Percentiles rank a stretch among this genome's conserved stretches.
Evolutionary conservation across 2,797 vertebrate genomes (phyloP).

Genomic region (Micromesistius poutassou): DNA sequence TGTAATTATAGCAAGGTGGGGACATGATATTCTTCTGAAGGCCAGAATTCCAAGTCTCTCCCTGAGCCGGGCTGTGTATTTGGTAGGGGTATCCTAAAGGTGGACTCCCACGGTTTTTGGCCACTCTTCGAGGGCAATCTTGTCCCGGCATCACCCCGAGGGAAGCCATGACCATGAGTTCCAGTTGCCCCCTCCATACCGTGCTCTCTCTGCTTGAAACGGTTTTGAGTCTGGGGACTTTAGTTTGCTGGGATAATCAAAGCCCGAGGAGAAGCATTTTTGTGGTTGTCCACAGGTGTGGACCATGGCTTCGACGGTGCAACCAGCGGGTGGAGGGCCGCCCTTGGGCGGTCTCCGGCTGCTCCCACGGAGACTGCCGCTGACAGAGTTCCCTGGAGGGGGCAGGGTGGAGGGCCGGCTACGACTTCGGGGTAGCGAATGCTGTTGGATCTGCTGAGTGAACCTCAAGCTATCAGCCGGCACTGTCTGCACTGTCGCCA

Average conservation of each 20-base stretch:
- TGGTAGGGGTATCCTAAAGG: slow-evolving; percentile 69
- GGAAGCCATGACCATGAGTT: slow-evolving; percentile 73
- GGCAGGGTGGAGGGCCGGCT: slow-evolving; percentile 72
- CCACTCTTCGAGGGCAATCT: slow-evolving; percentile 49
- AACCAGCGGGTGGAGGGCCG: slow-evolving; percentile 46
- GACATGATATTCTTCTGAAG: slow-evolving; percentile 60
- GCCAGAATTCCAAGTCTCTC: slow-evolving; percentile 57
- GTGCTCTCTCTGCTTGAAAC: slow-evolving; percentile 50
- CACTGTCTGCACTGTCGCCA: slow-evolving; percentile 75
- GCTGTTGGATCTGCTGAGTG: slow-evolving; percentile 78
- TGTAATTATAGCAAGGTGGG: slow-evolving; percentile 55
- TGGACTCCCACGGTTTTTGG: slow-evolving; percentile 59
- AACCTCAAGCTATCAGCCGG: slow-evolving; percentile 78
- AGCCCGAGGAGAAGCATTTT: slow-evolving; percentile 45
- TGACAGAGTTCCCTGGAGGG: slow-evolving; percentile 53
- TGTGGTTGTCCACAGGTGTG: slow-evolving; percentile 54
- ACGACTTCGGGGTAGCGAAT: slow-evolving; percentile 76
- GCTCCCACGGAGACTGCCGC: slow-evolving; percentile 63
- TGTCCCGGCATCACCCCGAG: slow-evolving; percentile 74
- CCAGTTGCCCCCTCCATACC: slow-evolving; percentile 61
- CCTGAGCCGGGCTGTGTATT: slow-evolving; percentile 58
- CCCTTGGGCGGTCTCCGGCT: slow-evolving; percentile 53
- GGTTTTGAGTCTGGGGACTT: slow-evolving; percentile 55
- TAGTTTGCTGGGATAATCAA: slow-evolving; percentile 55
- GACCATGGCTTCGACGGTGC: slow-evolving; percentile 54